Evolutionary conservation across 1,140 invertebrate genomes (phyloP).

Genomic region (Laodelphax striatellus): DNA sequence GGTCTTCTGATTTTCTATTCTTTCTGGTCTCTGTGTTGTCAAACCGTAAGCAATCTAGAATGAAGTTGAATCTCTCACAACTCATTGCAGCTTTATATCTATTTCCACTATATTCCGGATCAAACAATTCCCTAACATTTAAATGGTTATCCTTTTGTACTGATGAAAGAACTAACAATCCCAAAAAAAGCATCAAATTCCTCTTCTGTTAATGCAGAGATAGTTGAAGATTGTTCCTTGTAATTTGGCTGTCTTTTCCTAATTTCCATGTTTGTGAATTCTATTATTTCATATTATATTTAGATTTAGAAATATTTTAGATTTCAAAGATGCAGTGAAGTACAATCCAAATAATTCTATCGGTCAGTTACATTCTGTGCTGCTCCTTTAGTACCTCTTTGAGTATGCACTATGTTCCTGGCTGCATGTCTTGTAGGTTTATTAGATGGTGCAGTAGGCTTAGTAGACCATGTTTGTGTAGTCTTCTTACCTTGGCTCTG

Average conservation of each 20-base stretch:
- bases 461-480: constrained; percentile 9
- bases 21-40: constrained; percentile 18
- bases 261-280: constrained; percentile 6
- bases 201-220: constrained; percentile 8
- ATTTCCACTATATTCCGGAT: constrained; percentile 13
- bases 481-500: constrained; percentile 10
- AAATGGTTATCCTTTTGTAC: constrained; percentile 13
- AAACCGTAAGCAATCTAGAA: constrained; percentile 16
- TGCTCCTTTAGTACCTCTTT: constrained; percentile 9
- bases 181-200: constrained; percentile 12
- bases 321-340: constrained; percentile 1
- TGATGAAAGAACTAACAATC: constrained; percentile 8
- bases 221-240: constrained; percentile 2
- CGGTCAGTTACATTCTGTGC: constrained; percentile 3
- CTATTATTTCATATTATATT: too few relatives aligned
- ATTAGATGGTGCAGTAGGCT: constrained; percentile 5
- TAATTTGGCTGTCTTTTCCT: constrained; percentile 4
- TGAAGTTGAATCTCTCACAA: constrained; percentile 19
- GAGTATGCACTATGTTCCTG: constrained; percentile 6
- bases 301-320: too few relatives aligned
- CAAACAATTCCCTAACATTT: constrained; percentile 10
- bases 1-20: constrained; percentile 16
- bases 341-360: constrained; percentile 9
- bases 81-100: constrained; percentile 19
- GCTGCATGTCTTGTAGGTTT: constrained; percentile 3